Conservation (phyloP, 2,113 vertebrate species). For the Labeo rohita region DNA sequence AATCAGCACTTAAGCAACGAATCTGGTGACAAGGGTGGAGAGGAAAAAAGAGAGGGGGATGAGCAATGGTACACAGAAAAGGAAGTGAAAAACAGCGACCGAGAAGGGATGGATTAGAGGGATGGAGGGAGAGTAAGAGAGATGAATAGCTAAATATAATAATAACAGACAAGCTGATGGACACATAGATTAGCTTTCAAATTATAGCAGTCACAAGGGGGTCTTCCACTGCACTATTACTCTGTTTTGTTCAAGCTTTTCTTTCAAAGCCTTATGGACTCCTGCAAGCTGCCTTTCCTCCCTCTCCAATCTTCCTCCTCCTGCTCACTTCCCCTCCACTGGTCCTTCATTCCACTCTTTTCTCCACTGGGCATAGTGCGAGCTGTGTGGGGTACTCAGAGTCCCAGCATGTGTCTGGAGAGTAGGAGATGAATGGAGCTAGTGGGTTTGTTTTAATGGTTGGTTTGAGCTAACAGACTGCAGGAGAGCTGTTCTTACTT, state of each 20-base stretch:
- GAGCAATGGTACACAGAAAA: slow-evolving; percentile 24
- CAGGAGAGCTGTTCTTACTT: slow-evolving; percentile 37
- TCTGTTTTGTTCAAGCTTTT: slow-evolving; percentile 2
- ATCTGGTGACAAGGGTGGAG: slow-evolving; percentile 41
- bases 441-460: slow-evolving; percentile 57
- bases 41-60: slow-evolving; percentile 38
- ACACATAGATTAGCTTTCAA: slow-evolving; percentile 12
- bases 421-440: slow-evolving; percentile 58
- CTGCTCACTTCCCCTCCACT: slow-evolving; percentile 3
- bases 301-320: not conserved
- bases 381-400: slow-evolving; percentile 58
- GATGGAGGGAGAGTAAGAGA: not conserved
- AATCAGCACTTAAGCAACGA: slow-evolving; percentile 58
- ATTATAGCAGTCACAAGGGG: not conserved
- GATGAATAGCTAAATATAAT: slow-evolving; percentile 12
- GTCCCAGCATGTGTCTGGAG: slow-evolving; percentile 59
- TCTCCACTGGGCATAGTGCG: slow-evolving; percentile 14
- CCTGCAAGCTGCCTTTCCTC: not conserved
- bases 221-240: not conserved
- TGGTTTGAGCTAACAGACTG: slow-evolving; percentile 36
- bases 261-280: slow-evolving; percentile 15
- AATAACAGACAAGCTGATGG: not conserved
- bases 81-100: not conserved
- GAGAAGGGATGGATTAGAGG: not conserved
- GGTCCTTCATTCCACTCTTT: slow-evolving; percentile 12